A percentile compares a stretch with the other conserved stretches of the same genome.
Evolutionary conservation across 2,797 vertebrate species (phyloP).

Genomic region (Syndactyla subalaris): DNA sequence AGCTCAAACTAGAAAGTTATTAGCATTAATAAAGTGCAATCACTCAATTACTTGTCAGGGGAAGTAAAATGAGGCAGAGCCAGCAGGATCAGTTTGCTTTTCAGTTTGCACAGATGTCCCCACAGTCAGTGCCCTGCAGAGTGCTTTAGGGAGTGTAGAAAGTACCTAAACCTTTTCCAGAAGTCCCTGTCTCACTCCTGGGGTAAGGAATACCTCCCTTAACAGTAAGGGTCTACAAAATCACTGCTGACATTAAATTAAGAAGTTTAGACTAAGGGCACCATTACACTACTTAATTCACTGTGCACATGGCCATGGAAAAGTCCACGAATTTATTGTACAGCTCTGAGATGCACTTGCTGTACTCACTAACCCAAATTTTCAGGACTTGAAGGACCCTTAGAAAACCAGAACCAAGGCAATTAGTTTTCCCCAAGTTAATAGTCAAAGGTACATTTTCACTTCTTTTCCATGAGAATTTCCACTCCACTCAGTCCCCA

Average conservation of each 20-base stretch:
- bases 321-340: not conserved
- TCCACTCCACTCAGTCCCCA: not conserved
- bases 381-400: not conserved
- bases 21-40: conserved; percentile 39
- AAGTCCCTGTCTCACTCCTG: not conserved
- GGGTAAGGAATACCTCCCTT: not conserved
- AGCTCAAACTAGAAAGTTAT: conserved; percentile 33
- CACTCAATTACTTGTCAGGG: not conserved
- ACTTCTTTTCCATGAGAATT: not conserved
- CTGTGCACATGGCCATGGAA: not conserved
- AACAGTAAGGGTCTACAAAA: not conserved
- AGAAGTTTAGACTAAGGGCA: not conserved
- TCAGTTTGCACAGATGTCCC: not conserved
- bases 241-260: not conserved
- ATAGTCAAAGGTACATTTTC: not conserved
- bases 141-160: not conserved
- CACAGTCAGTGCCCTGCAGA: not conserved
- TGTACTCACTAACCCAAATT: not conserved
- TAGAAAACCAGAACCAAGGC: not conserved
- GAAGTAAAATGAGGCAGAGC: not conserved
- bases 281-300: not conserved
- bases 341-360: not conserved
- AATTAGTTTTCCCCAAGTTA: not conserved
- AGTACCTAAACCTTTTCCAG: not conserved
- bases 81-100: not conserved